Evolutionary conservation across 2,797 vertebrate genomes (phyloP).

Genomic region (Tokudaia tokunoshimensis): DNA sequence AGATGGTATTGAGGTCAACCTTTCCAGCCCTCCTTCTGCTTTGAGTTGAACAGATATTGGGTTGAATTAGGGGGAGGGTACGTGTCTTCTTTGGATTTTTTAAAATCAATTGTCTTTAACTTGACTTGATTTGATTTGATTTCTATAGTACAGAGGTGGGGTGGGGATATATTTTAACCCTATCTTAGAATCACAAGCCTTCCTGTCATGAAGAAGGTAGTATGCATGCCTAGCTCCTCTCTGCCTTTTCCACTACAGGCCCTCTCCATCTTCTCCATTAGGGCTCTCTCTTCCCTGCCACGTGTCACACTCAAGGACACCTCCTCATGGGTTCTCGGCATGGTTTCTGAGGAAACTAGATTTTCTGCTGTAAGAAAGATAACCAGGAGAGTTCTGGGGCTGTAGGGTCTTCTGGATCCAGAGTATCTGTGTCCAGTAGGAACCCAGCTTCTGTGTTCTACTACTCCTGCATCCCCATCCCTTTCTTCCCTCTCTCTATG

Average conservation of each 20-base stretch:
- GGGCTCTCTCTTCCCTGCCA: neutral
- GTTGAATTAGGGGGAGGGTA: neutral
- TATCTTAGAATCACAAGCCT: neutral
- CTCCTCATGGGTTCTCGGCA: neutral
- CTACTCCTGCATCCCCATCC: neutral
- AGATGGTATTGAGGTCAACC: neutral
- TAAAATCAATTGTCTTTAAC: slow-evolving; percentile 9
- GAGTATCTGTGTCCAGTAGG: neutral
- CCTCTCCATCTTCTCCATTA: neutral
- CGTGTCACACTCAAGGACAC: neutral
- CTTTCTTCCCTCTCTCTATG: neutral
- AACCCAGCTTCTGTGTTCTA: neutral
- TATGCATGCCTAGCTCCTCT: neutral
- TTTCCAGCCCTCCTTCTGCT: neutral
- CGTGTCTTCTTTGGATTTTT: neutral
- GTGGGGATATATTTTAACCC: neutral
- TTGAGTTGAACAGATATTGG: neutral
- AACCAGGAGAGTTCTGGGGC: neutral
- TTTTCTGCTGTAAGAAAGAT: neutral
- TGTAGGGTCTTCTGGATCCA: neutral
- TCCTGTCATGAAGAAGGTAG: neutral
- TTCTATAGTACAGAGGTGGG: neutral
- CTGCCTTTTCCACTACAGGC: neutral
- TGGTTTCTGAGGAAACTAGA: neutral
- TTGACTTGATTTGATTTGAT: neutral